Evolutionary conservation across 2,113 vertebrate genomes (phyloP).

Genomic region (Trichomycterus rosablanca): DNA sequence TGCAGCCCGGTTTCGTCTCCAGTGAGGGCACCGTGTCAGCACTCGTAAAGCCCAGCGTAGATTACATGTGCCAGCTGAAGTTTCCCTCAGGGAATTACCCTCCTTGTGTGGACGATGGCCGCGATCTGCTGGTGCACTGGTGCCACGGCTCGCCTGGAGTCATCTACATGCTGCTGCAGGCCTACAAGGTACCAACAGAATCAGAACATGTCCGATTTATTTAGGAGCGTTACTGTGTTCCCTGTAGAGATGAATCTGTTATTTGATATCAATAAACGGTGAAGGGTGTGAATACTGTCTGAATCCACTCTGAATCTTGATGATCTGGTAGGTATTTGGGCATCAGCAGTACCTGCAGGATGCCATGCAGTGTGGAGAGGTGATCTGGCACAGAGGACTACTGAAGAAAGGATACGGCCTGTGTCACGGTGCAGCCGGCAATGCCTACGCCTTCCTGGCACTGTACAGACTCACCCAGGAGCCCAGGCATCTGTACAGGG

Average conservation of each 20-base stretch:
- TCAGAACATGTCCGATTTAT: too few species aligned
- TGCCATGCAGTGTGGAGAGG: constrained; percentile 81
- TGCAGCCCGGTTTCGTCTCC: constrained; percentile 64
- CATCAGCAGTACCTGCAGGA: constrained; percentile 76
- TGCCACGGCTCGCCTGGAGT: constrained; percentile 91
- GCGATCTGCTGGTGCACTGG: constrained; percentile 94
- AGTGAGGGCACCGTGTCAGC: constrained; percentile 67
- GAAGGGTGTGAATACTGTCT: too few species aligned
- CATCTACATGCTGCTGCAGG: constrained; percentile 92
- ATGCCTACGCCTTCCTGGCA: constrained; percentile 85
- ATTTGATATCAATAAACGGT: too few species aligned
- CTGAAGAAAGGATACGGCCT: constrained; percentile 93
- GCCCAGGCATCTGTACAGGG: constrained; percentile 83
- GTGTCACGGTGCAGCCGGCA: constrained; percentile 89
- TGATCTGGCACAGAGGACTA: constrained; percentile 83
- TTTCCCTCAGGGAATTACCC: constrained; percentile 90
- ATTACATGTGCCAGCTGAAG: constrained; percentile 82
- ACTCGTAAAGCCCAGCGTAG: constrained; percentile 85
- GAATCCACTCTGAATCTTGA: too few species aligned
- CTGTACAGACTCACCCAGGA: constrained; percentile 84
- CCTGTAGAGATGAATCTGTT: too few species aligned
- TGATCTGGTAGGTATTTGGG: constrained; percentile 74
- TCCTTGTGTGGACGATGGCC: constrained; percentile 77
- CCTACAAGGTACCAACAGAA: constrained; percentile 76
- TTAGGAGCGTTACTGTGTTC: too few species aligned